Conservation (phyloP, 2,113 vertebrate species). For the Festucalex cinctus region DNA sequence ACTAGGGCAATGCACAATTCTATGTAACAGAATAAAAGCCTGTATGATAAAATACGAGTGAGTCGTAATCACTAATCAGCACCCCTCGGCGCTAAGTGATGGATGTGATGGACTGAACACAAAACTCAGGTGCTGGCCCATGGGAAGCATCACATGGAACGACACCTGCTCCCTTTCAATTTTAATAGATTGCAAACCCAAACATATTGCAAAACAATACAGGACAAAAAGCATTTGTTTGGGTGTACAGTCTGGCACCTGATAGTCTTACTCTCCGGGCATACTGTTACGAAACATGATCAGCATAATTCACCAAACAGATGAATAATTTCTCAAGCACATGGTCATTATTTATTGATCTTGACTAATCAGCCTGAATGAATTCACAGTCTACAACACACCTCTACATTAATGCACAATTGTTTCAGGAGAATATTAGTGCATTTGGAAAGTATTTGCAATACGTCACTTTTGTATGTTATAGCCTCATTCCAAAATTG, state of each 20-base stretch:
- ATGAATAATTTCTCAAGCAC: constrained; percentile 21
- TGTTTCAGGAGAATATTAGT: background rate
- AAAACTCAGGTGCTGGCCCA: constrained; percentile 17
- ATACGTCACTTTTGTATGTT: too few species aligned
- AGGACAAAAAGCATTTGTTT: constrained; percentile 14
- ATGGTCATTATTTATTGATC: constrained; percentile 19
- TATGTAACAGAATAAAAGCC: too few species aligned
- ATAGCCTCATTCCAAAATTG: too few species aligned
- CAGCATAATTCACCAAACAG: constrained; percentile 21
- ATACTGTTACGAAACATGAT: constrained; percentile 17
- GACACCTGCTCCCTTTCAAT: constrained; percentile 16
- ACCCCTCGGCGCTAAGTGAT: background rate
- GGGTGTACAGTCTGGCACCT: background rate
- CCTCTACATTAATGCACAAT: constrained; percentile 23
- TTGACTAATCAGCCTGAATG: constrained; percentile 14
- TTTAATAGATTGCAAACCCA: background rate
- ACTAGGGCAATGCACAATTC: too few species aligned
- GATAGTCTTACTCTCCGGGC: constrained; percentile 20
- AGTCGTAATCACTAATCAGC: too few species aligned
- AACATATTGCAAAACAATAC: constrained; percentile 4
- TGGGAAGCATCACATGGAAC: constrained; percentile 26
- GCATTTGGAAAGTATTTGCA: too few species aligned
- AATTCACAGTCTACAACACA: background rate
- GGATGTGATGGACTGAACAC: background rate
- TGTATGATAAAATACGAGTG: too few species aligned